phyloP scores from a whole-genome alignment of 2,113 vertebrate genomes.

The Paedocypris sp. region DNA sequence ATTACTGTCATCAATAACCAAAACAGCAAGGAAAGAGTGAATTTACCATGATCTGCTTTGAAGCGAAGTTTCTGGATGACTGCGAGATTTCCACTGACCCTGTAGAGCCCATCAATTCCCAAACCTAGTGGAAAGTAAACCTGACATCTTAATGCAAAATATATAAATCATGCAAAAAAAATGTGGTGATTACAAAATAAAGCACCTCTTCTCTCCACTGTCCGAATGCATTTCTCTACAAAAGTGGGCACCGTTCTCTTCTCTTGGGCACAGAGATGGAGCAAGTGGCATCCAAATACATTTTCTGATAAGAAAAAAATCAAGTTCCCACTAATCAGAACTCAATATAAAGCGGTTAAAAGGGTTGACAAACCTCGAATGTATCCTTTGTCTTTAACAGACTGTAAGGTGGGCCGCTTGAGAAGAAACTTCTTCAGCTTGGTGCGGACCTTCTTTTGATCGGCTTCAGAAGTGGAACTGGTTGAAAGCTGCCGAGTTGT shows the following conservation, averaged over 20 bases:
- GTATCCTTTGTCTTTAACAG: slow-evolving; percentile 81
- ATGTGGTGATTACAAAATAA: background rate
- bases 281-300: slow-evolving; percentile 80
- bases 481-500: slow-evolving; percentile 21
- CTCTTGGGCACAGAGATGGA: slow-evolving; percentile 70
- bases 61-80: slow-evolving; percentile 87
- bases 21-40: too few species aligned
- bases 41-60: slow-evolving; percentile 85
- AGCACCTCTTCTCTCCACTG: slow-evolving; percentile 77
- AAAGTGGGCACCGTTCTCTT: slow-evolving; percentile 69
- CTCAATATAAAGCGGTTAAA: background rate
- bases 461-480: slow-evolving; percentile 48
- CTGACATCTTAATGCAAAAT: too few species aligned
- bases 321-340: background rate
- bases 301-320: slow-evolving; percentile 62
- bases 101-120: slow-evolving; percentile 84
- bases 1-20: too few species aligned
- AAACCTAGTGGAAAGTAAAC: slow-evolving; percentile 67
- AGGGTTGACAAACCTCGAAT: slow-evolving; percentile 62
- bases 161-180: too few species aligned
- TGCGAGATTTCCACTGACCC: slow-evolving; percentile 88
- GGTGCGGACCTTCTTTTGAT: slow-evolving; percentile 66
- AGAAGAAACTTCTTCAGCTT: slow-evolving; percentile 79
- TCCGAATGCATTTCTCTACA: slow-evolving; percentile 74
- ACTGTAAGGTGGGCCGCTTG: slow-evolving; percentile 77